Evolutionary conservation across 2,113 vertebrate genomes (phyloP).

Genomic region (Aix galericulata): DNA sequence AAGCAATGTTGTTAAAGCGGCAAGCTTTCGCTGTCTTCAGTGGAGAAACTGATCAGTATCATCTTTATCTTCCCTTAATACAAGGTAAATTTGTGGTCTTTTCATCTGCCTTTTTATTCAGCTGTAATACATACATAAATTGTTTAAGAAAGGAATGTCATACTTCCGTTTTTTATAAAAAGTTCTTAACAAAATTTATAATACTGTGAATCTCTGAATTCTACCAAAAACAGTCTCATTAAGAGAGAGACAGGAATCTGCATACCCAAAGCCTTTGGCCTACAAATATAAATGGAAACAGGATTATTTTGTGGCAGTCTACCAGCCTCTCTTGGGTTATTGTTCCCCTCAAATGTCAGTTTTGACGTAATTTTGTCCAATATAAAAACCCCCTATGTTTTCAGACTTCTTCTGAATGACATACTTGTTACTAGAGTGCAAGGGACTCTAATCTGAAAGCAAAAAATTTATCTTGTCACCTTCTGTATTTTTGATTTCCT

Average conservation of each 20-base stretch:
- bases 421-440: not conserved
- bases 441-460: not conserved
- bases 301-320: not conserved
- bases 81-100: conserved; percentile 80
- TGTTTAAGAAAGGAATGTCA: not conserved
- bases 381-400: not conserved
- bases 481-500: not conserved
- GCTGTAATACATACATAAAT: not conserved
- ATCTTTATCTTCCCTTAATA: conserved; percentile 94
- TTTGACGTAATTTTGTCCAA: not conserved
- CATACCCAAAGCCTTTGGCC: not conserved
- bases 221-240: not conserved
- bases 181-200: not conserved
- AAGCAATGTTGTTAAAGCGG: conserved; percentile 93
- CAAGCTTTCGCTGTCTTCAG: conserved; percentile 96
- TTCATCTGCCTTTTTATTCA: not conserved
- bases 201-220: not conserved
- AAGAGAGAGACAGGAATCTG: not conserved
- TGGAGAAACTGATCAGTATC: conserved; percentile 94
- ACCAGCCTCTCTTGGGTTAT: not conserved
- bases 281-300: not conserved
- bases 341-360: not conserved
- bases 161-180: not conserved
- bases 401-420: not conserved
- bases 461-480: not conserved